A percentile compares a stretch with the other conserved stretches of the same genome.
phyloP scores from a whole-genome alignment of 2,113 vertebrate species.

The Chunga burmeisteri region DNA sequence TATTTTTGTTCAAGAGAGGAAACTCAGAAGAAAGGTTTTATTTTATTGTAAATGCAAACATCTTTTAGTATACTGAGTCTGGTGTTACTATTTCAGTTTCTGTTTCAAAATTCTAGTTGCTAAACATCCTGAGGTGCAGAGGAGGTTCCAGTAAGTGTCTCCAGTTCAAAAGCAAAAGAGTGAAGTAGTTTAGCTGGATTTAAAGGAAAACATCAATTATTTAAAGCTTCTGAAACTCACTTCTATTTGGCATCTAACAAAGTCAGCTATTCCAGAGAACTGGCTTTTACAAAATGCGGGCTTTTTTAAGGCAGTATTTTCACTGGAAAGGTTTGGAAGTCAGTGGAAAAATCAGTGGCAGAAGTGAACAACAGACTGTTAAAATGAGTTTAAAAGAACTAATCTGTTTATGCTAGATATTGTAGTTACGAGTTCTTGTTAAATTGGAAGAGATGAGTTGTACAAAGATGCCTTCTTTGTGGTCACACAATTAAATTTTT shows the following conservation, averaged over 20 bases:
- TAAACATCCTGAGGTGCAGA: slow-evolving; percentile 46
- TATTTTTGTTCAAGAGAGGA: slow-evolving; percentile 27
- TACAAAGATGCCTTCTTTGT: not conserved
- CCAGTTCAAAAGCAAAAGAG: slow-evolving; percentile 9
- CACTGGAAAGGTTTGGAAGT: not conserved
- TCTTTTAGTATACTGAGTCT: slow-evolving; percentile 41
- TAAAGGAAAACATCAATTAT: slow-evolving; percentile 6
- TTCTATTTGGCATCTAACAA: not conserved
- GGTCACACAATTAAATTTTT: slow-evolving; percentile 34
- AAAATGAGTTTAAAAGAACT: not conserved
- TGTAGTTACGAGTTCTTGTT: not conserved
- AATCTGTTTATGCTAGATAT: not conserved
- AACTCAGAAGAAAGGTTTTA: not conserved
- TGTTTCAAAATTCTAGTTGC: slow-evolving; percentile 38
- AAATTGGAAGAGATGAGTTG: not conserved
- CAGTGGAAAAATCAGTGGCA: not conserved
- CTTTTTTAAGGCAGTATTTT: not conserved
- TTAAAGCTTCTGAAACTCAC: not conserved
- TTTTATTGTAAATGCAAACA: slow-evolving; percentile 45
- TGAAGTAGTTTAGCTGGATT: slow-evolving; percentile 25
- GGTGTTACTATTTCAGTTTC: slow-evolving; percentile 48
- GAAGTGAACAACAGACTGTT: not conserved
- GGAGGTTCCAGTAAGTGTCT: slow-evolving; percentile 44
- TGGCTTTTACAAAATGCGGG: not conserved
- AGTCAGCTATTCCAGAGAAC: not conserved